Evolutionary conservation across 2,113 vertebrate species (phyloP).

Genomic region (Trichomycterus rosablanca): DNA sequence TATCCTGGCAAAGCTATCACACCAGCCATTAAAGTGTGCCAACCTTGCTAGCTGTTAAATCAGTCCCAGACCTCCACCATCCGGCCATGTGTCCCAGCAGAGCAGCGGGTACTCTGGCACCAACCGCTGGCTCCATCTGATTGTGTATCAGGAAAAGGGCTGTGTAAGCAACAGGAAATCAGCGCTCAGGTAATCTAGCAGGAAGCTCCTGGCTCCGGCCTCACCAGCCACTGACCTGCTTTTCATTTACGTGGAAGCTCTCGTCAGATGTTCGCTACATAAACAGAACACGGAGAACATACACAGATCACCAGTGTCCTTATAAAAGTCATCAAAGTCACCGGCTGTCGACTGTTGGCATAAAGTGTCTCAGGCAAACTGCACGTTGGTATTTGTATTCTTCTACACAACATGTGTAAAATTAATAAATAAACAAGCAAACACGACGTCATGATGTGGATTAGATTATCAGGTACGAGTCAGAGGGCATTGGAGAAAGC

Average conservation of each 20-base stretch:
- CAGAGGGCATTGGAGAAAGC: no score
- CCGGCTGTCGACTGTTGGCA: no score
- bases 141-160: conserved; percentile 38
- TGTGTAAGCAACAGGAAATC: conserved; percentile 48
- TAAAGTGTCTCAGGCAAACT: no score
- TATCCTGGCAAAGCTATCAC: no score
- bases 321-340: no score
- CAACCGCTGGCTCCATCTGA: conserved; percentile 35
- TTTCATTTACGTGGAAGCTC: conserved; percentile 33
- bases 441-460: no score
- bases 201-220: conserved; percentile 24
- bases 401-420: no score
- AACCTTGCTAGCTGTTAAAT: not conserved
- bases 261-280: conserved; percentile 6
- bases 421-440: no score
- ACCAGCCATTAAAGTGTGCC: no score
- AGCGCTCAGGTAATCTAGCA: conserved; percentile 43
- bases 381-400: no score
- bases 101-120: not conserved
- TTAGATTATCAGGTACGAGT: no score
- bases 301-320: not conserved
- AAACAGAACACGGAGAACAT: conserved; percentile 2
- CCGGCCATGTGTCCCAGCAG: conserved; percentile 5
- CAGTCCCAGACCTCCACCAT: not conserved
- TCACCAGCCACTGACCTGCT: conserved; percentile 20